These are phyloP conservation scores for Spisula subtruncata DNA, from an alignment of 2,888 invertebrate genomes.

Conservation along the genomic window DNA sequence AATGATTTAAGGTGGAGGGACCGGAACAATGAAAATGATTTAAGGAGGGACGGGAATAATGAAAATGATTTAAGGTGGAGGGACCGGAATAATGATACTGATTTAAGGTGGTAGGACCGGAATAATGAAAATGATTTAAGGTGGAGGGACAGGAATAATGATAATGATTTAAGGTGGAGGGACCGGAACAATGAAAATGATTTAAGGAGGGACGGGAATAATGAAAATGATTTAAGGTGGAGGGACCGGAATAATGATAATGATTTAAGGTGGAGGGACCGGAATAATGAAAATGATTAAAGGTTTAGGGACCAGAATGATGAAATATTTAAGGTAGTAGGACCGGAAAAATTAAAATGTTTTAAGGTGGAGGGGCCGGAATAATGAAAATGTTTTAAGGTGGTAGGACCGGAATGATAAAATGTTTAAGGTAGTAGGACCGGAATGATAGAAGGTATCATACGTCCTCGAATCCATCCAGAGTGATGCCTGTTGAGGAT, in stretches of 20 bases:
- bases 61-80: not conserved
- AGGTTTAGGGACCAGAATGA: not conserved
- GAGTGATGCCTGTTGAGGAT: conserved; percentile 54
- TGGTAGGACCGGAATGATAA: not conserved
- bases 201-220: not conserved
- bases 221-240: not conserved
- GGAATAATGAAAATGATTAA: not conserved
- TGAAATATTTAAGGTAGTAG: too few species aligned
- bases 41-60: not conserved
- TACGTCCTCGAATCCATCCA: conserved; percentile 70
- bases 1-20: not conserved
- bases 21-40: too few species aligned
- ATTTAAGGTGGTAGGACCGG: too few species aligned
- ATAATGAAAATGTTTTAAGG: not conserved
- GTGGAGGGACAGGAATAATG: not conserved
- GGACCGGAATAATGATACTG: not conserved
- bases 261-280: not conserved
- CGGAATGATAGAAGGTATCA: conserved; percentile 21
- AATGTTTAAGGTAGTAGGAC: not conserved
- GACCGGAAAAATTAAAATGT: too few species aligned
- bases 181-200: too few species aligned
- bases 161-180: too few species aligned
- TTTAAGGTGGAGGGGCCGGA: not conserved
- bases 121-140: not conserved
- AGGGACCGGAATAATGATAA: not conserved